Percentiles rank a stretch among this genome's conserved stretches.
Conservation (phyloP, 2,888 invertebrate genomes). For the Apeira syringaria region DNA sequence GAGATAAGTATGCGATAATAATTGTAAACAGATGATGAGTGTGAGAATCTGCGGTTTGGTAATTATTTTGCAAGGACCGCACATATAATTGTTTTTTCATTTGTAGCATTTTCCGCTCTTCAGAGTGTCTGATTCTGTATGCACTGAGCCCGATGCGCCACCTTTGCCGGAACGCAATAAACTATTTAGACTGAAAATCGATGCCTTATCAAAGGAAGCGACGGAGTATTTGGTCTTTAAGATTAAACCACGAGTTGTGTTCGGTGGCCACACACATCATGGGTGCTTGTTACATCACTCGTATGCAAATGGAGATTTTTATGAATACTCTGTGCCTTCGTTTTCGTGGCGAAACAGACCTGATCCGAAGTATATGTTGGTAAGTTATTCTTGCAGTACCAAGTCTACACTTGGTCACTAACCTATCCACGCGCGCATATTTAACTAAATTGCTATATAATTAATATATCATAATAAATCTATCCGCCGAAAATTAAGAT, state of each 20-base stretch:
- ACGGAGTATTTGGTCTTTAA: conserved; percentile 85
- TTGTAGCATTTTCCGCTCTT: conserved; percentile 97
- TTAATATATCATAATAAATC: too few relatives aligned
- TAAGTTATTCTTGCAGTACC: conserved; percentile 80
- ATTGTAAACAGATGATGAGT: too few relatives aligned
- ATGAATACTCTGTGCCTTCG: conserved; percentile 94
- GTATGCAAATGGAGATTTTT: conserved; percentile 66
- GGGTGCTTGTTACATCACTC: conserved; percentile 88
- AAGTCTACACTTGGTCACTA: too few relatives aligned
- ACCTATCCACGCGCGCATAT: too few relatives aligned
- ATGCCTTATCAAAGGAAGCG: conserved; percentile 93
- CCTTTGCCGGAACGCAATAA: conserved; percentile 86
- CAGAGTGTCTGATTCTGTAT: conserved; percentile 91
- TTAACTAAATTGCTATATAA: too few relatives aligned
- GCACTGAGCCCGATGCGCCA: conserved; percentile 92
- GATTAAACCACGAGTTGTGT: conserved; percentile 89
- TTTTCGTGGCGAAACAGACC: conserved; percentile 98
- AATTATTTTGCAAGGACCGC: too few relatives aligned
- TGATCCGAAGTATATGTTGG: conserved; percentile 95
- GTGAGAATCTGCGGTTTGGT: too few relatives aligned
- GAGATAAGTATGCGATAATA: too few relatives aligned
- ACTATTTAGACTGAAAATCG: conserved; percentile 92
- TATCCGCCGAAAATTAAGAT: too few relatives aligned
- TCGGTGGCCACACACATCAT: conserved; percentile 97
- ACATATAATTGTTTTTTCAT: too few relatives aligned